Evolutionary conservation across 2,797 vertebrate genomes (phyloP).

Genomic region (Leptodactylus fallax): DNA sequence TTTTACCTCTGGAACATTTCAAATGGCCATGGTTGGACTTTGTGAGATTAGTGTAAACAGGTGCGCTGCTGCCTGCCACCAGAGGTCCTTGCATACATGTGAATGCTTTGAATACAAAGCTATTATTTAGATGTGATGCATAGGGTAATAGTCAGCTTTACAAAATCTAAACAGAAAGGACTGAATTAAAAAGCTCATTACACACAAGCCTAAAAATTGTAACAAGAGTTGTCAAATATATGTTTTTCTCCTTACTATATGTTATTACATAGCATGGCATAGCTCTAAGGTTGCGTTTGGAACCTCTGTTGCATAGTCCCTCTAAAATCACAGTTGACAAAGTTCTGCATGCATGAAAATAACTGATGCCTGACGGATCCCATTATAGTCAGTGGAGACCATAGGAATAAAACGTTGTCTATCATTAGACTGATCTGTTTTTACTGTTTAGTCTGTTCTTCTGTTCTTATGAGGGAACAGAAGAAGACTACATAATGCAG

Average conservation of each 20-base stretch:
- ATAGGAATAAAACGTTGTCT: no score
- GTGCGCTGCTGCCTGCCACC: constrained; percentile 7
- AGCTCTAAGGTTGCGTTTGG: no score
- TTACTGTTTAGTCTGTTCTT: no score
- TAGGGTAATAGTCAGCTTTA: background rate
- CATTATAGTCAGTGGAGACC: no score
- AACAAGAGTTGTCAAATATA: background rate
- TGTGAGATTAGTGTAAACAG: constrained; percentile 8
- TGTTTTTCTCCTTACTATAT: background rate
- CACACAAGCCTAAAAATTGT: background rate
- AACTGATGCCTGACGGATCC: no score
- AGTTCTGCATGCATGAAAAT: no score
- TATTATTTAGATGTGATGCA: no score
- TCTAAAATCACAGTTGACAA: no score
- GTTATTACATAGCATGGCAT: background rate
- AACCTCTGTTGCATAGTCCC: no score
- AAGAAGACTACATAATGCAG: no score
- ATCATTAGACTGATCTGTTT: no score
- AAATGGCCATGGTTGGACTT: background rate
- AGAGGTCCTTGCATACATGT: background rate
- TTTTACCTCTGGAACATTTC: background rate
- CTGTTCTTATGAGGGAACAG: no score
- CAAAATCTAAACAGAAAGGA: background rate
- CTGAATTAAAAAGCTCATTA: background rate
- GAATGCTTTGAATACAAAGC: background rate